Percentiles rank a stretch among this genome's conserved stretches.
Conservation (phyloP, 2,888 invertebrate species). For the Harpalus rubripes region DNA sequence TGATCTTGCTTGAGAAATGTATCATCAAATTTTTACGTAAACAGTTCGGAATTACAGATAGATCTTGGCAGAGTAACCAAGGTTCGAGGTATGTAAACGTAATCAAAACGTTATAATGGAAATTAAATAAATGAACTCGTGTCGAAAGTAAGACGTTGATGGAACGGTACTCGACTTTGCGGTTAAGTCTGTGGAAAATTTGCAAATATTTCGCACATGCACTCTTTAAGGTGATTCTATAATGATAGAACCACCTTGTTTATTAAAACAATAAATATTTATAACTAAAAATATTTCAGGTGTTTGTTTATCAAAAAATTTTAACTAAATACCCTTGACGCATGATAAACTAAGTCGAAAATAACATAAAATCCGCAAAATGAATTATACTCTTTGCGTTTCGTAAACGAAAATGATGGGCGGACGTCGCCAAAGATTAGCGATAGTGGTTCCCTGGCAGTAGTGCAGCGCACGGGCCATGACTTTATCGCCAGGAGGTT, state of each 20-base stretch:
- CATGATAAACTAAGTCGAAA: slow-evolving; percentile 19
- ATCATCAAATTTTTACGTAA: slow-evolving; percentile 18
- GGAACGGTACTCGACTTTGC: slow-evolving; percentile 11
- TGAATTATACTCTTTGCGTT: slow-evolving; percentile 42
- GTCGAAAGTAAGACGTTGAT: slow-evolving; percentile 22
- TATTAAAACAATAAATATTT: too few relatives aligned
- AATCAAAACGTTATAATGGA: slow-evolving; percentile 17
- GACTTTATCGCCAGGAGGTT: slow-evolving; percentile 36
- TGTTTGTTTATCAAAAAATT: slow-evolving; percentile 33
- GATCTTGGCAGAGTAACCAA: neutral
- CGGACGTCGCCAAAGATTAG: slow-evolving; percentile 45
- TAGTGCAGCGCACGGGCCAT: slow-evolving; percentile 21
- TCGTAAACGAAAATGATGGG: slow-evolving; percentile 44
- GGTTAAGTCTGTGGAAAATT: neutral
- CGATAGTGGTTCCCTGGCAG: slow-evolving; percentile 32
- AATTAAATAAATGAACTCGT: slow-evolving; percentile 14
- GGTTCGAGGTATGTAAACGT: neutral
- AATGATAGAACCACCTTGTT: too few relatives aligned
- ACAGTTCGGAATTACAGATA: slow-evolving; percentile 10
- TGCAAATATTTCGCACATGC: slow-evolving; percentile 2
- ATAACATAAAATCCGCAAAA: slow-evolving; percentile 55
- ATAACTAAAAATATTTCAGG: slow-evolving; percentile 17
- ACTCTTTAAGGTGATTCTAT: neutral
- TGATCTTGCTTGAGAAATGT: neutral
- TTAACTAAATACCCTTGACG: slow-evolving; percentile 54